Evolutionary conservation across 2,888 invertebrate species (phyloP).

Genomic region (Leptopterna dolabrata): DNA sequence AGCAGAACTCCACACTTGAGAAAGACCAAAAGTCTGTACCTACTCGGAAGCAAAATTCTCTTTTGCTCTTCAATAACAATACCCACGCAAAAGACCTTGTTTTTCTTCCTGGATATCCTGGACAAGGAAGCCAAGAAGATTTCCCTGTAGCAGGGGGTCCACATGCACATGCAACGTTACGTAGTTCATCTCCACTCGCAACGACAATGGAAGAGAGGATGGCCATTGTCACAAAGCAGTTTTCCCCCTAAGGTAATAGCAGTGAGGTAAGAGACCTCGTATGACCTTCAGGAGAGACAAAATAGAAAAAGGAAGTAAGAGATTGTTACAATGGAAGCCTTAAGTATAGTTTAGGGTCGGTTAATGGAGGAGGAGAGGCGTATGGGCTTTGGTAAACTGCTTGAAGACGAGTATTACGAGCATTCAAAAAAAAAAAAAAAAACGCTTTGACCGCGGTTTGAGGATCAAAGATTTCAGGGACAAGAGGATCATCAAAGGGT

Average conservation of each 20-base stretch:
- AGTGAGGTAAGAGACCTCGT: neutral
- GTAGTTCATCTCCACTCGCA: neutral
- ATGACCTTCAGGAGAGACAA: neutral
- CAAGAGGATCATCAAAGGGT: too few species aligned
- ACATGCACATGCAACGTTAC: neutral
- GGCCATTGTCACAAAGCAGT: neutral
- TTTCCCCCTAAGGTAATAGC: neutral
- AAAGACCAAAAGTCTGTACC: too few species aligned
- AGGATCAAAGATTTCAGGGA: too few species aligned
- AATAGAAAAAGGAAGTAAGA: neutral
- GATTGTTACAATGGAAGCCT: neutral
- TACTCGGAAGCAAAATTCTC: too few species aligned
- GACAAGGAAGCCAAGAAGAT: neutral
- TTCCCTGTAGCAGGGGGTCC: neutral
- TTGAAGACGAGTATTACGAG: neutral
- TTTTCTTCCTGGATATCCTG: neutral
- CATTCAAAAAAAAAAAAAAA: neutral
- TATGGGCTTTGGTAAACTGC: neutral
- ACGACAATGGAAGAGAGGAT: neutral
- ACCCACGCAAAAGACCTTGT: neutral
- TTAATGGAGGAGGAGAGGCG: neutral
- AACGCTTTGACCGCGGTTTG: neutral
- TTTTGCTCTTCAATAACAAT: too few species aligned
- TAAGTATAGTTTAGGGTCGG: neutral
- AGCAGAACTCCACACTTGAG: too few species aligned